Evolutionary conservation across 2,113 vertebrate genomes (phyloP).

Genomic region (Stigmatopora nigra): DNA sequence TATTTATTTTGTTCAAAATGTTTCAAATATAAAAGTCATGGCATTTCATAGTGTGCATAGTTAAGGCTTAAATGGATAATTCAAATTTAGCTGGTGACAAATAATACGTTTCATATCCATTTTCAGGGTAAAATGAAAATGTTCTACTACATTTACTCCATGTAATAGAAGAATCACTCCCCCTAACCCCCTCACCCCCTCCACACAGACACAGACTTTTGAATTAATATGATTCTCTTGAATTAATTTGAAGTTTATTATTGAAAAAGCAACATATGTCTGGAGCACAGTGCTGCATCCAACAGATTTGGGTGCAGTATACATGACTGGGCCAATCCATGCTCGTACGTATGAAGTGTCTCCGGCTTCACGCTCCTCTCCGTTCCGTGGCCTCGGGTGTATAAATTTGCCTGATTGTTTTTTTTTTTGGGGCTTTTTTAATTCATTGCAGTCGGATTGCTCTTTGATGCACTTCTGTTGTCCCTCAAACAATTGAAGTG

Average conservation of each 20-base stretch:
- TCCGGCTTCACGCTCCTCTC: constrained; percentile 66
- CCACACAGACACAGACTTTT: constrained; percentile 3
- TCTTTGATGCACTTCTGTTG: constrained; percentile 78
- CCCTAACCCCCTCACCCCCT: not conserved
- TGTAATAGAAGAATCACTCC: not conserved
- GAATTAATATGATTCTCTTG: constrained; percentile 38
- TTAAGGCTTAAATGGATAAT: no score
- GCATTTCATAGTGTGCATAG: no score
- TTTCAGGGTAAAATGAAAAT: not conserved
- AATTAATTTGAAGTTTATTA: constrained; percentile 47
- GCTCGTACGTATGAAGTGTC: constrained; percentile 61
- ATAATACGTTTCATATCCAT: no score
- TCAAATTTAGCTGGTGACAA: no score
- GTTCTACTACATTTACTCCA: constrained; percentile 4
- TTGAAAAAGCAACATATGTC: constrained; percentile 70
- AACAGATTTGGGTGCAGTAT: constrained; percentile 69
- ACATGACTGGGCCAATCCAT: constrained; percentile 71
- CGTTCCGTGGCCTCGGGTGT: constrained; percentile 72
- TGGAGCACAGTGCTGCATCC: constrained; percentile 70
- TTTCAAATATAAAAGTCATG: no score
- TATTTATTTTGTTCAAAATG: no score
- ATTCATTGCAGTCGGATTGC: constrained; percentile 84
- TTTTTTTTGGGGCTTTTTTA: constrained; percentile 74
- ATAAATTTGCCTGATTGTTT: constrained; percentile 76
- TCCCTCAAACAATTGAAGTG: constrained; percentile 85